Percentiles rank a stretch among this genome's conserved stretches.
Evolutionary conservation across 2,888 invertebrate genomes (phyloP).

Genomic region (Ethmia dodecea): DNA sequence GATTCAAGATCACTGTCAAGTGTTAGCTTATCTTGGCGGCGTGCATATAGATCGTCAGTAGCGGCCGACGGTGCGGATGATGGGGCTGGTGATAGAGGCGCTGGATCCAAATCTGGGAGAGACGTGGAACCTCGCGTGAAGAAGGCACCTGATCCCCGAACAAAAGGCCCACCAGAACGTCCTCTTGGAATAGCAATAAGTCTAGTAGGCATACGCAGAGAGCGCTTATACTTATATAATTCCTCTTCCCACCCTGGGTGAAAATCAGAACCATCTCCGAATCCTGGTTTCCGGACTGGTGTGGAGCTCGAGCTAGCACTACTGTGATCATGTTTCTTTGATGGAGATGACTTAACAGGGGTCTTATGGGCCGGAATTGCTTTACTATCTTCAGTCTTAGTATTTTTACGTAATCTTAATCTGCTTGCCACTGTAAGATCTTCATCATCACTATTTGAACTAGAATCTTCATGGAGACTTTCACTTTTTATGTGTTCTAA

Average conservation of each 20-base stretch:
- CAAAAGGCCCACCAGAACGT: slow-evolving; percentile 75
- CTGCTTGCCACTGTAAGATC: slow-evolving; percentile 57
- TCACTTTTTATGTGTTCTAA: slow-evolving; percentile 52
- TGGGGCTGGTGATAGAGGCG: slow-evolving; percentile 83
- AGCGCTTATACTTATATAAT: slow-evolving; percentile 88
- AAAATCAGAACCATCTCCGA: slow-evolving; percentile 84
- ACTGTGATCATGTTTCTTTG: slow-evolving; percentile 49
- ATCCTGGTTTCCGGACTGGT: slow-evolving; percentile 74
- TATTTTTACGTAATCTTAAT: slow-evolving; percentile 64
- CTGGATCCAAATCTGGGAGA: slow-evolving; percentile 86
- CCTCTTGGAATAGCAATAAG: slow-evolving; percentile 87
- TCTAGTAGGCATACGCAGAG: slow-evolving; percentile 87
- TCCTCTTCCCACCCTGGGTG: slow-evolving; percentile 91
- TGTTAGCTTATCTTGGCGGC: slow-evolving; percentile 63
- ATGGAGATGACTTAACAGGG: slow-evolving; percentile 47
- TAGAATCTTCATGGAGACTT: slow-evolving; percentile 42
- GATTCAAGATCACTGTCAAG: slow-evolving; percentile 83
- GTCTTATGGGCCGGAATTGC: slow-evolving; percentile 34
- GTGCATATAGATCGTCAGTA: slow-evolving; percentile 73
- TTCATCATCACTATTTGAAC: slow-evolving; percentile 63
- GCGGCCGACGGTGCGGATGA: slow-evolving; percentile 79
- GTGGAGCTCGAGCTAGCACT: slow-evolving; percentile 53
- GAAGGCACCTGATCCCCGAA: slow-evolving; percentile 44
- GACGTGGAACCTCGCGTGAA: slow-evolving; percentile 84
- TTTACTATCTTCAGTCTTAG: slow-evolving; percentile 64